Evolutionary conservation across 2,113 vertebrate species (phyloP).

Genomic region (Desmodus rotundus): DNA sequence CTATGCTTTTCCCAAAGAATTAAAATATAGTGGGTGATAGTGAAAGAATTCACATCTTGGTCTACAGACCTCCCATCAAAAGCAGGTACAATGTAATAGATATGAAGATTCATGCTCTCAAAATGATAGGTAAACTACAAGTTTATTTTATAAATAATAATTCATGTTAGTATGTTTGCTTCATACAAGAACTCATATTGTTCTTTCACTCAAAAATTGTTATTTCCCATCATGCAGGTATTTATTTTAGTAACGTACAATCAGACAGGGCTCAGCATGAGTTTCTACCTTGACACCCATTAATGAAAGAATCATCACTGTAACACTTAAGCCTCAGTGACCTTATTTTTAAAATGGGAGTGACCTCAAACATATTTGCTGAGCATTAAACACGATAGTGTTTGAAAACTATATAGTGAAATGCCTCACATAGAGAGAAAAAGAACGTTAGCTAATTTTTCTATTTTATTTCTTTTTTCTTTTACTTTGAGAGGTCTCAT

Average conservation of each 20-base stretch:
- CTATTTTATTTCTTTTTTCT: neutral
- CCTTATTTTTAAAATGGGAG: neutral
- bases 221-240: neutral
- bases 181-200: neutral
- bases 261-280: neutral
- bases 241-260: neutral
- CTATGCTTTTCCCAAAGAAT: neutral
- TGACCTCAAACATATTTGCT: neutral
- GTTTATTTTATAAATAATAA: neutral
- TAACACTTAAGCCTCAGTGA: neutral
- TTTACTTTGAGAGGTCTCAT: neutral
- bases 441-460: neutral
- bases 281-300: neutral
- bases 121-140: neutral
- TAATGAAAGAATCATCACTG: neutral
- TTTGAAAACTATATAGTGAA: neutral
- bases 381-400: neutral
- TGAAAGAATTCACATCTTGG: neutral
- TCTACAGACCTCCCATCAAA: neutral
- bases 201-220: neutral
- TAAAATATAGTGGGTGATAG: neutral
- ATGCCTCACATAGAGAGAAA: neutral
- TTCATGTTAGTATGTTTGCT: neutral
- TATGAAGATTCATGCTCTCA: neutral
- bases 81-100: neutral